Conservation (phyloP, 2,797 vertebrate genomes). For the Rhodeus uyekii region DNA sequence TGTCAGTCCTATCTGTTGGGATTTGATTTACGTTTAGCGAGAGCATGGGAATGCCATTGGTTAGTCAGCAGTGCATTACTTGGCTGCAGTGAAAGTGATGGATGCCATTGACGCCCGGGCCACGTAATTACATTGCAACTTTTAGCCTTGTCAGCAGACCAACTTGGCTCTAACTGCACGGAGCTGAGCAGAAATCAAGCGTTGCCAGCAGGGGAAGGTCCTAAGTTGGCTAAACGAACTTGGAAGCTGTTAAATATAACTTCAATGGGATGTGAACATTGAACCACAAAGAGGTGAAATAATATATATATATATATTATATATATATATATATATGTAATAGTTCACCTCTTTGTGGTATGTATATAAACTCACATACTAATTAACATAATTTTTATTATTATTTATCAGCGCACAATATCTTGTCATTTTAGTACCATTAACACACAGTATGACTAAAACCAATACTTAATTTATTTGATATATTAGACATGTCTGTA, state of each 20-base stretch:
- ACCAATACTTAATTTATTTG: too few species aligned
- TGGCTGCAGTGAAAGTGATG: constrained; percentile 71
- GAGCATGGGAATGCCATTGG: constrained; percentile 64
- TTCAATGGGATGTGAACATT: not conserved
- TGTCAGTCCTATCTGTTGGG: constrained; percentile 53
- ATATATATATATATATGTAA: not conserved
- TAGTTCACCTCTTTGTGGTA: too few species aligned
- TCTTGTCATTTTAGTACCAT: not conserved
- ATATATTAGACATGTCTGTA: not conserved
- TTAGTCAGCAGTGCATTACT: constrained; percentile 72
- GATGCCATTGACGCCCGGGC: constrained; percentile 69
- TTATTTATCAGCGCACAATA: not conserved
- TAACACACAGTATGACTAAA: too few species aligned
- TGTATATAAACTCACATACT: too few species aligned
- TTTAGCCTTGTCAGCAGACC: constrained; percentile 78
- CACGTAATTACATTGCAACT: constrained; percentile 77
- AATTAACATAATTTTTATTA: not conserved
- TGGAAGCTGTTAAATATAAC: constrained; percentile 45
- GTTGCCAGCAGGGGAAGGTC: not conserved
- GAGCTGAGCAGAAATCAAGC: constrained; percentile 65
- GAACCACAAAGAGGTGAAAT: not conserved
- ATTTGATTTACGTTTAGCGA: constrained; percentile 66
- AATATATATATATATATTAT: not conserved
- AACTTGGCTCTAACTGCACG: constrained; percentile 59
- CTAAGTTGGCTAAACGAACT: constrained; percentile 1